Base-by-base conservation (phyloP, 2,888 invertebrate genomes). In the Cerastis leucographa region DNA sequence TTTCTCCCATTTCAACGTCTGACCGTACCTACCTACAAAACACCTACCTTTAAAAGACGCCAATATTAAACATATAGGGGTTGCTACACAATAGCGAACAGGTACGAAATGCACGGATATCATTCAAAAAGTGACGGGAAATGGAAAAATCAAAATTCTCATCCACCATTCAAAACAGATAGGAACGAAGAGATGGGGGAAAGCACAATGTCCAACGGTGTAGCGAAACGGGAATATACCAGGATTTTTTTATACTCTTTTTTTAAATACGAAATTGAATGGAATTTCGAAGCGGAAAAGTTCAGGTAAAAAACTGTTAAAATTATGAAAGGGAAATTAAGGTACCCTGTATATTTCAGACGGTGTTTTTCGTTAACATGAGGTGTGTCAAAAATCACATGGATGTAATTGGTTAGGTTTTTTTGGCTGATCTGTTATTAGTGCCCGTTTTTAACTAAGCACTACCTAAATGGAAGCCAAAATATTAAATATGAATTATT, bases 81-180 rank as follows among this genome's bases (percentile, higher is more conserved):
- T 86, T 87, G 87, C 56, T 71, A 78, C 89, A 95, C 94, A 95
- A 95, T 93, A 81, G 92, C 71, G 72, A 84, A 68, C 85, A 90
- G 89, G 87, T 92, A 93, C 89, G 35, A 22, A 78, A 90, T 86
- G 85, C 90, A 93, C 89, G 83, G 87, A 89, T 90, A 90, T 91
- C 92, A 92, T 94, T 93, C 91, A 92, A 90, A 91, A 88, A 87
- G 92, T 93, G 92, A 91, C 91, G 92, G 95, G 95, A 95, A 95
- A 96, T 94, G 93, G 93, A 93, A 95, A 94, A 94, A 95, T 95
- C 94, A 93, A 92, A 95, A 95, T 92, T 92, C 90, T 85, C 90
- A 87, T 91, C 90, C 92, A 85, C 89, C 85, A 92, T 94, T 94
- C 92, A 92, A 90, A 90, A 89, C 89, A 91, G 94, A 93, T 93